Evolutionary conservation across 2,888 invertebrate genomes (phyloP).

Genomic region (Apamea epomidion): DNA sequence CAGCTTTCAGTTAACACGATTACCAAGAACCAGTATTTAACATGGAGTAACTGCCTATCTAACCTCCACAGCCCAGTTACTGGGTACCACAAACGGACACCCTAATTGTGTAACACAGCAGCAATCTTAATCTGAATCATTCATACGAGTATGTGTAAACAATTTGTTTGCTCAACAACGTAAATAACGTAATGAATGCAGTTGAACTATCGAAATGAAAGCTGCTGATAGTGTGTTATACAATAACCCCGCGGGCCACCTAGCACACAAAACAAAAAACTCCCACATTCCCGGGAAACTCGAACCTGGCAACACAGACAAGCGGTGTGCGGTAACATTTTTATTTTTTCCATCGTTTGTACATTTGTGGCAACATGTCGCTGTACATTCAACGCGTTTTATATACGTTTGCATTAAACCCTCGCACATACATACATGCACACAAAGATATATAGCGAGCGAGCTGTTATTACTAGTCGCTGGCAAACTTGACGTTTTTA

Average conservation of each 20-base stretch:
- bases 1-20: too few relatives aligned
- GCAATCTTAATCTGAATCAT: too few relatives aligned
- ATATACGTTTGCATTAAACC: conserved; percentile 69
- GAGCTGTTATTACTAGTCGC: conserved; percentile 37
- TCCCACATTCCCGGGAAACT: conserved; percentile 24
- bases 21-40: neutral
- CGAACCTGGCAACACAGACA: conserved; percentile 46
- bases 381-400: conserved; percentile 69
- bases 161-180: too few relatives aligned
- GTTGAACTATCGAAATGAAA: too few relatives aligned
- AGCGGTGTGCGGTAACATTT: conserved; percentile 67
- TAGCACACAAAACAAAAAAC: conserved; percentile 4
- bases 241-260: too few relatives aligned
- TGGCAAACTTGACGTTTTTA: conserved; percentile 27
- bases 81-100: neutral
- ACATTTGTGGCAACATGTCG: conserved; percentile 71
- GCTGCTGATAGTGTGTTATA: too few relatives aligned
- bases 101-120: too few relatives aligned
- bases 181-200: too few relatives aligned
- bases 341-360: conserved; percentile 70
- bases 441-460: neutral
- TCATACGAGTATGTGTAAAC: too few relatives aligned
- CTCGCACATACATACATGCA: conserved; percentile 13
- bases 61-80: neutral
- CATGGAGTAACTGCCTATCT: neutral